These are phyloP conservation scores for Cephalopachus bancanus DNA, from an alignment of 2,797 vertebrate species.

Conservation along the genomic window DNA sequence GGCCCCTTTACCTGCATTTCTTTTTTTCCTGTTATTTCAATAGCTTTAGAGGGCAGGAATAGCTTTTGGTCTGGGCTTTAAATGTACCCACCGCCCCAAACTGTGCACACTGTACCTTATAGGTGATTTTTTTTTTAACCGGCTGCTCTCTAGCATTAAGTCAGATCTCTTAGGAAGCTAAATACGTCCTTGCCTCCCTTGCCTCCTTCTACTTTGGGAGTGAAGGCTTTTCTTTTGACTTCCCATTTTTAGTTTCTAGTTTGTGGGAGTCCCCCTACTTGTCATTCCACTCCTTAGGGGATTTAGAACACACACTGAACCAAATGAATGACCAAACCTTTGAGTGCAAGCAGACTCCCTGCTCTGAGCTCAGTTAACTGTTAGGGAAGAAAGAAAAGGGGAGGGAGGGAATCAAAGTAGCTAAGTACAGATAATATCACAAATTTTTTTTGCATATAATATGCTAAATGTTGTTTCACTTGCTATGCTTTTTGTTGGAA, in stretches of 20 bases:
- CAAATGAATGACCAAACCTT: background rate
- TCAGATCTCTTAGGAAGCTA: slow-evolving; percentile 4
- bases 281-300: background rate
- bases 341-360: background rate
- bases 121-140: too few species aligned
- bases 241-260: background rate
- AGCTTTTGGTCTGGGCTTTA: too few species aligned
- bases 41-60: too few species aligned
- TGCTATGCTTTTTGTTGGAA: background rate
- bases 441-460: background rate
- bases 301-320: background rate
- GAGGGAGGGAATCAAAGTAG: background rate
- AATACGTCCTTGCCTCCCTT: background rate
- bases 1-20: background rate
- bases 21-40: too few species aligned
- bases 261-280: background rate
- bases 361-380: slow-evolving; percentile 31
- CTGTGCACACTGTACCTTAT: too few species aligned
- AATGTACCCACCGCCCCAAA: too few species aligned
- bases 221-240: slow-evolving; percentile 10
- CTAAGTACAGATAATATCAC: background rate
- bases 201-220: background rate
- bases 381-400: background rate
- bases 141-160: background rate
- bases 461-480: background rate